Percentiles rank a stretch among this genome's conserved stretches.
phyloP scores from a whole-genome alignment of 2,113 vertebrate species.

The Tonatia bakeri region DNA sequence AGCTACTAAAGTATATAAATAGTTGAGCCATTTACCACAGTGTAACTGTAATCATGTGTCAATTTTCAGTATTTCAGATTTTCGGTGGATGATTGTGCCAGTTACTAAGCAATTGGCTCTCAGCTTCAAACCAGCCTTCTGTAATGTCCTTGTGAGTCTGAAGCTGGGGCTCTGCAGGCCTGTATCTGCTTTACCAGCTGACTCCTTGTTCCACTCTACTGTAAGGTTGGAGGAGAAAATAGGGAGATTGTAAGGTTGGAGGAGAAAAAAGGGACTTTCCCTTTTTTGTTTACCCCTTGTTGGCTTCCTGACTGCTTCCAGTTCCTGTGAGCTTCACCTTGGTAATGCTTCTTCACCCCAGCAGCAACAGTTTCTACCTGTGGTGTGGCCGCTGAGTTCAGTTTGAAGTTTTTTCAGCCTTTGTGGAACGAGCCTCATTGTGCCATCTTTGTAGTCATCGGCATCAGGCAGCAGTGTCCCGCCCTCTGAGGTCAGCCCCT shows the following conservation, averaged over 20 bases:
- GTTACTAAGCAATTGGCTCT: background rate
- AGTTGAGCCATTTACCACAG: background rate
- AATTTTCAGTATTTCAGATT: constrained; percentile 1
- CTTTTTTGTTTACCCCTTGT: background rate
- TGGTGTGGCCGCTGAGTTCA: background rate
- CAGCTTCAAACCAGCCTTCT: background rate
- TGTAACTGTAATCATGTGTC: background rate
- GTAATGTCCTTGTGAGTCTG: background rate
- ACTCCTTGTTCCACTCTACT: background rate
- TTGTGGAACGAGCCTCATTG: background rate
- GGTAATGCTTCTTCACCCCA: background rate
- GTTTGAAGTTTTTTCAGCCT: background rate
- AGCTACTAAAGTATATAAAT: background rate
- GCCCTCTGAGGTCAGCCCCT: background rate
- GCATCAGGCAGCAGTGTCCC: too few relatives aligned
- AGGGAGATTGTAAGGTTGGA: too few relatives aligned
- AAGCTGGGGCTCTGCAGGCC: background rate
- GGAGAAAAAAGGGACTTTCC: background rate
- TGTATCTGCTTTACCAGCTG: background rate
- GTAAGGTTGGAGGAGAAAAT: too few relatives aligned
- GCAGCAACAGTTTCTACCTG: background rate
- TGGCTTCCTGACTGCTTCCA: background rate
- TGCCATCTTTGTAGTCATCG: background rate
- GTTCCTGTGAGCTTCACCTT: background rate
- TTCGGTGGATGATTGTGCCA: background rate